Evolutionary conservation across 2,888 invertebrate genomes (phyloP).

Genomic region (Tridacna crocea): DNA sequence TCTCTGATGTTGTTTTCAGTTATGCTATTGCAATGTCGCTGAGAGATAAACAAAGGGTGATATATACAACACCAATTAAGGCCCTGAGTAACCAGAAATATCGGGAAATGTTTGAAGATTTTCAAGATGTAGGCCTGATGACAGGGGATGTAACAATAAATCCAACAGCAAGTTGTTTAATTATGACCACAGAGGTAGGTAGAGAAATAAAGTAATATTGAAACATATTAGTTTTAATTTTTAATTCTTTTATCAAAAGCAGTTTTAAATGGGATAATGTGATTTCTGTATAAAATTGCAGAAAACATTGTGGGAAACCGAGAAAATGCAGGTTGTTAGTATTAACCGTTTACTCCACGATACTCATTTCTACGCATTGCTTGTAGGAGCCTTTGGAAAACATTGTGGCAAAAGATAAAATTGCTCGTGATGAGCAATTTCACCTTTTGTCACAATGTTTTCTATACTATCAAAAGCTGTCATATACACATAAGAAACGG

Average conservation of each 20-base stretch:
- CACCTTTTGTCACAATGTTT: too few relatives aligned
- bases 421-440: too few relatives aligned
- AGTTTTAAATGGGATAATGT: too few relatives aligned
- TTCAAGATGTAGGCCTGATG: conserved; percentile 97
- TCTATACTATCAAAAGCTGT: too few relatives aligned
- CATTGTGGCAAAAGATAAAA: too few relatives aligned
- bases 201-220: not conserved
- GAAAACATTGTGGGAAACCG: too few relatives aligned
- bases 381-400: too few relatives aligned
- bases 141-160: conserved; percentile 99
- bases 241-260: not conserved
- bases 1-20: conserved; percentile 73
- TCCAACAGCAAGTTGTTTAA: conserved; percentile 97
- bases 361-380: too few relatives aligned
- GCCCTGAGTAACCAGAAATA: conserved; percentile 99
- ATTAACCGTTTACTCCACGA: too few relatives aligned
- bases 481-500: too few relatives aligned
- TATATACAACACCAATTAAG: conserved; percentile 99
- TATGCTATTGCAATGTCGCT: conserved; percentile 98
- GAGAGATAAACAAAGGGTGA: conserved; percentile 97
- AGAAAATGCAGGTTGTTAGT: too few relatives aligned
- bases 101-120: conserved; percentile 98
- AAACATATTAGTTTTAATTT: not conserved
- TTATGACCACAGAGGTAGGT: conserved; percentile 98
- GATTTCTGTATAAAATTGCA: too few relatives aligned